Percentiles rank a stretch among this genome's conserved stretches.
Evolutionary conservation across 2,797 vertebrate species (phyloP).

Genomic region (Mormyrus proboscirostris): DNA sequence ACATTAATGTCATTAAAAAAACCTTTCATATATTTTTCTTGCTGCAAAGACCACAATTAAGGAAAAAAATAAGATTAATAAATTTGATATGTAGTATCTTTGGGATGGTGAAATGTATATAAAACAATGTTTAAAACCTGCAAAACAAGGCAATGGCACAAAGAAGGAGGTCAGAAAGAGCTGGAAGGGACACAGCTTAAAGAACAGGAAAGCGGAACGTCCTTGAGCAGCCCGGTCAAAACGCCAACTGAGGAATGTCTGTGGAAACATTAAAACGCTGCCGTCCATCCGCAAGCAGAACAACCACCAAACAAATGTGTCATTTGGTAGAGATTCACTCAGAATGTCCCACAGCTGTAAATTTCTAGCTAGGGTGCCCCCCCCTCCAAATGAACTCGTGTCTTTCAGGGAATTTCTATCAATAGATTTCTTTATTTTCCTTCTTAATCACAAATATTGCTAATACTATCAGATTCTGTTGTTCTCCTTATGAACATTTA

Average conservation of each 20-base stretch:
- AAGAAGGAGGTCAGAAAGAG: background rate
- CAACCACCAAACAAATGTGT: background rate
- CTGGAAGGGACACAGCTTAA: background rate
- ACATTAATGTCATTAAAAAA: background rate
- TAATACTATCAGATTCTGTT: background rate
- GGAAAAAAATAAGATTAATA: background rate
- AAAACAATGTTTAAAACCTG: background rate
- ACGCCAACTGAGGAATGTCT: background rate
- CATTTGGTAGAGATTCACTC: background rate
- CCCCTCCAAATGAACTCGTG: background rate
- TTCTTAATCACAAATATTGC: background rate
- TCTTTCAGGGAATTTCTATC: background rate
- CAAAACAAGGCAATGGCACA: background rate
- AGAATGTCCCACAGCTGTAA: background rate
- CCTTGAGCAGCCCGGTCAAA: background rate
- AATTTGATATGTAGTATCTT: background rate
- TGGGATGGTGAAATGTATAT: background rate
- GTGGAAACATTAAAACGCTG: background rate
- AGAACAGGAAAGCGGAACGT: background rate
- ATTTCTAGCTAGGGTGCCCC: background rate
- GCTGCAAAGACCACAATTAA: background rate
- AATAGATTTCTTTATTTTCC: background rate
- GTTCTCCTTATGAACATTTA: background rate
- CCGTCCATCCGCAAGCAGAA: background rate
- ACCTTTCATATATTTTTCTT: background rate